phyloP scores from a whole-genome alignment of 92 coral and sea anemone genomes.

The Heliopora coerulea region DNA sequence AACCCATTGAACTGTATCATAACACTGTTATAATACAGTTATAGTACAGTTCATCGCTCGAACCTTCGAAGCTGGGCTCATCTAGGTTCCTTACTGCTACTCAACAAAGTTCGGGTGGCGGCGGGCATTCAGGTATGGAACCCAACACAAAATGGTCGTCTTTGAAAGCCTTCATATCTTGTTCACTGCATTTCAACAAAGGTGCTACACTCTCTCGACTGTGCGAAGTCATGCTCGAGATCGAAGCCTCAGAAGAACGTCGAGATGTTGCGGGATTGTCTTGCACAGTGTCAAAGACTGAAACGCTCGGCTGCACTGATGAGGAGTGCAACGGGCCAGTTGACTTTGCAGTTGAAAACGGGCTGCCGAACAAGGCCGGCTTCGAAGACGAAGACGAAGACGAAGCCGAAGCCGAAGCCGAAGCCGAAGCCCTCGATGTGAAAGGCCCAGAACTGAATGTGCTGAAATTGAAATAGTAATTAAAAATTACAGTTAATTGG shows the following conservation, averaged over 20 bases:
- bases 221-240: background rate
- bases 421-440: background rate
- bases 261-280: conserved; percentile 6
- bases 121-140: conserved; percentile 89
- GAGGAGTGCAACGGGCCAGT: conserved; percentile 33
- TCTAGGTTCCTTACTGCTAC: too few relatives aligned
- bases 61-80: too few relatives aligned
- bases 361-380: background rate
- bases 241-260: background rate
- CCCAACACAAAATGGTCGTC: conserved; percentile 87
- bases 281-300: conserved; percentile 3
- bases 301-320: conserved; percentile 5
- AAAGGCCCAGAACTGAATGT: background rate
- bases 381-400: background rate
- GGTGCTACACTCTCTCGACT: conserved; percentile 31
- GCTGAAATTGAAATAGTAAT: background rate
- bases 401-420: background rate
- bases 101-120: conserved; percentile 77
- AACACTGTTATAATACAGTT: too few relatives aligned
- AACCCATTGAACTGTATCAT: too few relatives aligned
- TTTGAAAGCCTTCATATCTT: conserved; percentile 81
- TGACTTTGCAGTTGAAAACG: background rate
- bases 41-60: too few relatives aligned
- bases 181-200: conserved; percentile 58
- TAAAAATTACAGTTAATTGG: background rate